Evolutionary conservation across 2,113 vertebrate species (phyloP), one percentile per base, ranked within the genome.

Genomic region (Scophthalmus maximus): DNA sequence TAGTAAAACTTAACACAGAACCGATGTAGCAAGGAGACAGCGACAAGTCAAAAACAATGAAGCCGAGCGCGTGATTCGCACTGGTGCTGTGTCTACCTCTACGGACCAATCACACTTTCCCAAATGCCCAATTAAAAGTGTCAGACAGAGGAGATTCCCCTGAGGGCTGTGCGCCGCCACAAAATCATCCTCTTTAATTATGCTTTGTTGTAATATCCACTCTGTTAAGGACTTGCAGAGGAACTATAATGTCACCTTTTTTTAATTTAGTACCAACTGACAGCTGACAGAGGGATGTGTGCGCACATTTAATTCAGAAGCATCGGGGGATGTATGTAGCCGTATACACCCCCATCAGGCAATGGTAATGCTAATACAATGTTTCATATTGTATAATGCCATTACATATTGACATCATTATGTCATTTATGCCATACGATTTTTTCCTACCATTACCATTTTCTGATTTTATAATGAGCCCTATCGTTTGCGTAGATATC

Each of bases 111-210:
- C 46, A 64, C 8, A 18, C 27, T 20, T 3, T 23, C 32, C 58
- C 66, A 58, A 63, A 55, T 76, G 40, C 30, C 22, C 36, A 74
- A 76, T 82, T 44, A 56, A 71, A 75, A 52, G 14, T 76, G 82
- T 86, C 84, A 81, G 25, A 44, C 57, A 34, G 76, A 73, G 71
- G 51, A 73, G 29, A 79, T 64, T 60, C 58, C 75, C 68, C 61
- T 7, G 57, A 57, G 76, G 26, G 57, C 8, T 61, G 49, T 27
- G 46, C 52, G 68, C 26, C 17, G 42, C 29, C 77, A 74, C 66
- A 73, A 59, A 55, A 67, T 58, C 29, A 76, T 68, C 49, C 64
- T 76, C 53, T 84, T 82, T 88, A 80, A 88, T 87, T 83, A 74
- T 64, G 59, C 30, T 75, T 89, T 66, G 57, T 27, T 73, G 62